Evolutionary conservation across 2,113 vertebrate genomes (phyloP), one percentile per base, ranked within the genome.

Genomic region (Gobius niger): DNA sequence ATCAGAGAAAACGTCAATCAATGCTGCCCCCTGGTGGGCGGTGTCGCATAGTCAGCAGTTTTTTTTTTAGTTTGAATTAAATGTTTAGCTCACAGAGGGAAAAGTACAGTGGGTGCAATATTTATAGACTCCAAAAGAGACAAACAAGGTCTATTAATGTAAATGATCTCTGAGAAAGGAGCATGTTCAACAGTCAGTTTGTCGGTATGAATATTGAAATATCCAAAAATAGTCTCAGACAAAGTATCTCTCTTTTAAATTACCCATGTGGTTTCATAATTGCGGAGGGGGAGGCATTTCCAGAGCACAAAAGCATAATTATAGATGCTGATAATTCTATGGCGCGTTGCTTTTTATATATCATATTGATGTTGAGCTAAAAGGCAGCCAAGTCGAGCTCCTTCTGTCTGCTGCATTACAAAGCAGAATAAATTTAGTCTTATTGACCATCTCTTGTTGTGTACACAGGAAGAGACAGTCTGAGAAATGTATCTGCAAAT

Each of bases 361-460:
- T 82, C 78, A 78, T 85, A 86, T 89, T 85, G 87, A 82, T 53
- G 67, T 73, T 65, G 65, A 62, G 71, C 76, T 88, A 83, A 87
- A 87, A 88, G 83, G 71, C 75, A 85, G 83, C 82, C 85, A 85
- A 75, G 65, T 80, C 57, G 0, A 67, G 68, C 67, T 80, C 63
- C 75, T 69, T 65, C 75, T 70, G 68, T 84, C 80, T 77, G 57
- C 84, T 73, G 83, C 77, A 68, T 78, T 82, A 81, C 76, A 87
- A 84, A 82, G 63, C 68, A 85, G 67, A 82, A 78, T 85, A 49
- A 76, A 85, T 90, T 87, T 82, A 86, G 81, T 49, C 64, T 78
- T 89, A 90, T 87, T 88, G 88, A 90, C 78, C 63, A 54, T 81
- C 76, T 87, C 63, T 70, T 24, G 63, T 82, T 77, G 82, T 77